Conservation (phyloP, 2,797 vertebrate species). For the Urosaurus nigricauda region DNA sequence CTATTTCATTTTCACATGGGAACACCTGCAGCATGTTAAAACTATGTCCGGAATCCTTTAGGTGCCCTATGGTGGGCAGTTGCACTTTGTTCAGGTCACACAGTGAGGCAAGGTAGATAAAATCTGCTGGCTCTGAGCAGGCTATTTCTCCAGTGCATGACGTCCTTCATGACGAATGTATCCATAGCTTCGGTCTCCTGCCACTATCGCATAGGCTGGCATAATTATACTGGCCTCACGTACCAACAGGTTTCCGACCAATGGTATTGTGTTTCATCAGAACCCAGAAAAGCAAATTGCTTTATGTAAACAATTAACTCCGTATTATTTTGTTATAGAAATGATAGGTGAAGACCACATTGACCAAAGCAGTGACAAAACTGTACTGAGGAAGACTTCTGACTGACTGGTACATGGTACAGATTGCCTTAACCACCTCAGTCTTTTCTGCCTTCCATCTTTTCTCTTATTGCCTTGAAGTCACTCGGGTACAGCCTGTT, state of each 20-base stretch:
- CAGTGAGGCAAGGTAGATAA: not conserved
- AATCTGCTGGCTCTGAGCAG: too few relatives aligned
- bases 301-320: not conserved
- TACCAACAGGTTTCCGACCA: too few relatives aligned
- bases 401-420: not conserved
- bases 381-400: not conserved
- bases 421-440: conserved; percentile 43
- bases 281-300: not conserved
- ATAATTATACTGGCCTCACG: too few relatives aligned
- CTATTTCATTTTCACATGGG: not conserved
- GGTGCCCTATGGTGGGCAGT: too few relatives aligned
- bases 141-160: too few relatives aligned
- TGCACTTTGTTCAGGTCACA: too few relatives aligned
- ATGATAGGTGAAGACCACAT: not conserved
- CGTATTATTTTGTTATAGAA: not conserved
- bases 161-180: too few relatives aligned
- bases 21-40: not conserved
- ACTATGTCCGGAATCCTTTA: too few relatives aligned
- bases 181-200: too few relatives aligned
- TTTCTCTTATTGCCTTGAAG: conserved; percentile 59
- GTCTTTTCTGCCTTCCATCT: conserved; percentile 54
- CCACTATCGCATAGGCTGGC: too few relatives aligned
- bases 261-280: not conserved
- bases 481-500: conserved; percentile 45
- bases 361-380: not conserved